phyloP scores from a whole-genome alignment of 2,888 invertebrate species.

The Cantharis rustica region DNA sequence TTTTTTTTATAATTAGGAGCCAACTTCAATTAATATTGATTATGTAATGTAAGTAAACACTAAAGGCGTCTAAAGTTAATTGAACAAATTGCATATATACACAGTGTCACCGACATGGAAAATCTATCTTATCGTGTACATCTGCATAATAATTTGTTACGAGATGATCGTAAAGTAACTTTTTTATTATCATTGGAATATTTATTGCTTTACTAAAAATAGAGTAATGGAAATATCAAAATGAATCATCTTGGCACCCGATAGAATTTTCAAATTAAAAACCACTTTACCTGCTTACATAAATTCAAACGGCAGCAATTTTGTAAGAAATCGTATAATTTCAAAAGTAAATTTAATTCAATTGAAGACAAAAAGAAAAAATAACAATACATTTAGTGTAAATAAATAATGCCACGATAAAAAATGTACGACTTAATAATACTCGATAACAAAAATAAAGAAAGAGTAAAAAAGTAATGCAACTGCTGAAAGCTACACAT shows the following conservation, averaged over 20 bases:
- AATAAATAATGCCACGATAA: not conserved
- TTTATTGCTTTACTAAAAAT: not conserved
- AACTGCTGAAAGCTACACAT: slow-evolving; percentile 15
- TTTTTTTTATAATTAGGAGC: not conserved
- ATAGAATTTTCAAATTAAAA: not conserved
- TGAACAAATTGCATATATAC: not conserved
- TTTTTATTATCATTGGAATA: not conserved
- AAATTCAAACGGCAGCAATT: not conserved
- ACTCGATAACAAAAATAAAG: slow-evolving; percentile 6
- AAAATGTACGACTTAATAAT: not conserved
- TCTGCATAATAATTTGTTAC: not conserved
- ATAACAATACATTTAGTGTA: not conserved
- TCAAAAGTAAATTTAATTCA: not conserved
- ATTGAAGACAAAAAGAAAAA: not conserved
- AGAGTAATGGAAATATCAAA: not conserved
- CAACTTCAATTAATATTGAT: not conserved
- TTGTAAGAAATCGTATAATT: not conserved
- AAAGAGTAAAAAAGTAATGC: slow-evolving; percentile 17
- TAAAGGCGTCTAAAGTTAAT: not conserved
- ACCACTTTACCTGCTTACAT: not conserved
- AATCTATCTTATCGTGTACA: not conserved
- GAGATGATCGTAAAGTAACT: not conserved
- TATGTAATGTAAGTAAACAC: not conserved
- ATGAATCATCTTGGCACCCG: not conserved
- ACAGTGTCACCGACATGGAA: not conserved